These are phyloP conservation scores for Agrochola macilenta DNA, from an alignment of 2,888 invertebrate genomes.

Conservation along the genomic window DNA sequence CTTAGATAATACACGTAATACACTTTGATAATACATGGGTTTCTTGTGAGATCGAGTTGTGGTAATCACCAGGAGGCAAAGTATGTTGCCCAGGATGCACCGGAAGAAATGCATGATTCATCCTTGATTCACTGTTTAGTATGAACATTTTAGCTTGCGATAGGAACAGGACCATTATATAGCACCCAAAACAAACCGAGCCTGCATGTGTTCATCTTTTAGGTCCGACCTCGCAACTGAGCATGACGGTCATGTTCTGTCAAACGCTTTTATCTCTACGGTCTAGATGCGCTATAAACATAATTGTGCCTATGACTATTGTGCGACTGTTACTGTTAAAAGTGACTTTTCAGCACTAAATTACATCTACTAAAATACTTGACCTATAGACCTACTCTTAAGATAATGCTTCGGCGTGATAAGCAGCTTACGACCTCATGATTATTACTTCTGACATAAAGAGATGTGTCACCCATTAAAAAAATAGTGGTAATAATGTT, in stretches of 20 bases:
- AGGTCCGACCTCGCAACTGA: conserved; percentile 42
- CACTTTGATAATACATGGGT: conserved; percentile 9
- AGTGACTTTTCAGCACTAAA: conserved; percentile 12
- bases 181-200: conserved; percentile 22
- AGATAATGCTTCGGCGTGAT: conserved; percentile 35
- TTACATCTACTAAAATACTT: conserved; percentile 19
- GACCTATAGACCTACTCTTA: conserved; percentile 31
- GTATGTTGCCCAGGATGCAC: conserved; percentile 1
- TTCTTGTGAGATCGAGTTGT: neutral
- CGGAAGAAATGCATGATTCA: neutral
- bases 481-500: conserved; percentile 29
- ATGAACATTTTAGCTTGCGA: neutral
- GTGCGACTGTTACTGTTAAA: conserved; percentile 19
- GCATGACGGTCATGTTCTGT: conserved; percentile 56
- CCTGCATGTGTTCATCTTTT: conserved; percentile 32
- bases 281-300: conserved; percentile 44
- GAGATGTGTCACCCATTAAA: conserved; percentile 8
- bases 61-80: neutral
- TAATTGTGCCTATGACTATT: conserved; percentile 37
- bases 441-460: conserved; percentile 13
- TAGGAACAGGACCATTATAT: conserved; percentile 13
- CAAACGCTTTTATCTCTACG: conserved; percentile 55
- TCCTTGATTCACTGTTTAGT: neutral
- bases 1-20: neutral
- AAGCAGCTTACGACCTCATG: conserved; percentile 18